Base-by-base conservation (phyloP, 2,888 invertebrate species). In the Imbricaverruca yamaguchii region DNA sequence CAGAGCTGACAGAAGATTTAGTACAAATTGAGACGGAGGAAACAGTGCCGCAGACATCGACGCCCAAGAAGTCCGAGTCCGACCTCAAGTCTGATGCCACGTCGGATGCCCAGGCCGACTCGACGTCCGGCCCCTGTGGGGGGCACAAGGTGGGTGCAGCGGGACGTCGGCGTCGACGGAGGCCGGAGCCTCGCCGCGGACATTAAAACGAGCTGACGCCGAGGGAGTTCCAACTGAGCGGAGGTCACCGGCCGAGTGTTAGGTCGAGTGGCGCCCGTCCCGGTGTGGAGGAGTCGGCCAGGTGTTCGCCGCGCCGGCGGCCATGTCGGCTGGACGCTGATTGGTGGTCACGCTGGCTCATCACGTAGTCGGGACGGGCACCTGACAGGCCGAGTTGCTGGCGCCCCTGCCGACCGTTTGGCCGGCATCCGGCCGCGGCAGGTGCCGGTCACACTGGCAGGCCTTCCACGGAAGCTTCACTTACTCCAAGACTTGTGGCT, bases 21-120 rank as follows among this genome's bases (percentile, higher is more conserved):
- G 74, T 74, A 74, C 74, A 74, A 74, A 74, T 74, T 53, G 74
- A 74, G 74, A 55, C 13, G 74, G 74, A 53, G 55, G 55, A 23
- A 10, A 2, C 74, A 21, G 11, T 18, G 74, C 74, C 15, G 74
- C 53, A 53, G 8, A 53, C 55, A 10, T 74, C 74, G 55, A 55
- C 74, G 53, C 74, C 74, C 21, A 74, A 74, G 21, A 74, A 55
- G 74, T 15, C 74, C 10, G 74, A 74, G 25, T 23, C n/a, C 2
- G 53, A 53, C 69, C 39, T 39, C 53, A 39, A 74, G 55, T 21
- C 39, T 39, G 39, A 39, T 4, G 39, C 39, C 39, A 39, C 39
- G 39, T 39, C 39, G 39, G 39, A 4, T 4, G 39, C 74, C 10
- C 53, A 74, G 25, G 11, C n/a, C 13, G 53, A 53, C 69, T 13